These are phyloP conservation scores for Synanthedon andrenaeformis DNA, from an alignment of 2,888 invertebrate genomes.

Conservation along the genomic window DNA sequence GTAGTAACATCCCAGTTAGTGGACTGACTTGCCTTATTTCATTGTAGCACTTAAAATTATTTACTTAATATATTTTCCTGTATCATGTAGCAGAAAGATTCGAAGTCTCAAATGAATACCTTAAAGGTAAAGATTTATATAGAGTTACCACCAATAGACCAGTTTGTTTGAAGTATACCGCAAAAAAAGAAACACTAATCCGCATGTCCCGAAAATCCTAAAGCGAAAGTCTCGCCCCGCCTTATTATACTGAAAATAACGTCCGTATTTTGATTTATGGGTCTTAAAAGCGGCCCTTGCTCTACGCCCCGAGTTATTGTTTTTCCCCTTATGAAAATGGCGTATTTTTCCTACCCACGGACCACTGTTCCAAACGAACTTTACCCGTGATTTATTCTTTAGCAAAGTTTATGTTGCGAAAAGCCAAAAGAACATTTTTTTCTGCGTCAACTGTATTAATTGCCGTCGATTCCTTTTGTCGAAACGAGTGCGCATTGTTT, in stretches of 20 bases:
- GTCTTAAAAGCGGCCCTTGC: conserved; percentile 60
- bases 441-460: conserved; percentile 16
- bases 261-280: conserved; percentile 64
- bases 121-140: no score
- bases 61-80: no score
- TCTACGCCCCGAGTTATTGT: conserved; percentile 58
- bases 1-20: no score
- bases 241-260: conserved; percentile 49
- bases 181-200: conserved; percentile 59
- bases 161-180: conserved; percentile 34
- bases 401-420: conserved; percentile 41
- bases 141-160: no score
- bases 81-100: no score
- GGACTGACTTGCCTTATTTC: no score
- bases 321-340: conserved; percentile 62
- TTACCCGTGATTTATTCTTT: conserved; percentile 41
- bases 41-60: no score
- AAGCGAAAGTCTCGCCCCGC: conserved; percentile 43
- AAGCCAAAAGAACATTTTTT: conserved; percentile 29
- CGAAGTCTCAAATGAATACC: no score
- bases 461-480: conserved; percentile 9
- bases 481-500: not conserved
- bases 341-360: conserved; percentile 45
- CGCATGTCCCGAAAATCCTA: conserved; percentile 47
- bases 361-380: conserved; percentile 39